Percentiles rank a stretch among this genome's conserved stretches.
Evolutionary conservation across 2,888 invertebrate genomes (phyloP).

Genomic region (Petrolisthes manimaculis): DNA sequence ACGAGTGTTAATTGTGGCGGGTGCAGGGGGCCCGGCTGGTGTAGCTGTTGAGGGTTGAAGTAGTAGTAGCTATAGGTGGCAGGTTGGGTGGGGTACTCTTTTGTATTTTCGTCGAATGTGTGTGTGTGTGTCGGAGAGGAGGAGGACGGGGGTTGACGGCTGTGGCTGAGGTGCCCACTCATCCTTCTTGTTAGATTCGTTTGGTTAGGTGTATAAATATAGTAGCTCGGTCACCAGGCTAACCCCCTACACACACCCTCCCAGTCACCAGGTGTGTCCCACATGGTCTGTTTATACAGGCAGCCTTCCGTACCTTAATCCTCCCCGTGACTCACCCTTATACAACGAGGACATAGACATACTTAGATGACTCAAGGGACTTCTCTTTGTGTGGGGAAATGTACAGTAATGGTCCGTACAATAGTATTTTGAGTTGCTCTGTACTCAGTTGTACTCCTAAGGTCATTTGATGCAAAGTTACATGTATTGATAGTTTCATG

Average conservation of each 20-base stretch:
- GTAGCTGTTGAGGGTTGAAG: no score
- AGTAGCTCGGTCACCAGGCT: conserved; percentile 35
- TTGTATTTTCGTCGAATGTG: conserved; percentile 21
- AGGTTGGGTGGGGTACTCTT: conserved; percentile 26
- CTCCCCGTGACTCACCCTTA: conserved; percentile 11
- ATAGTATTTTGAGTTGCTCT: no score
- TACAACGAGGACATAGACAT: background rate
- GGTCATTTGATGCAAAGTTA: no score
- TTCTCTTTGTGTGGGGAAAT: background rate
- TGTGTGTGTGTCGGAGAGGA: no score
- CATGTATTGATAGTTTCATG: no score
- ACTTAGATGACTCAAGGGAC: background rate
- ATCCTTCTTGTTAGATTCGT: no score
- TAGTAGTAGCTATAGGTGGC: no score
- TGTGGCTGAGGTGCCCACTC: background rate
- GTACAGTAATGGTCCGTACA: background rate
- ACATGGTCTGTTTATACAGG: background rate
- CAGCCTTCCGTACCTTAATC: background rate
- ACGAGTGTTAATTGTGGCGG: background rate
- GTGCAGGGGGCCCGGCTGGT: no score
- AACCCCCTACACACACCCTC: background rate
- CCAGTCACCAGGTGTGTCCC: conserved; percentile 19
- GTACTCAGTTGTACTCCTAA: no score
- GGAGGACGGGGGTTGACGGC: background rate
- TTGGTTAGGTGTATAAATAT: conserved; percentile 31